Evolutionary conservation across 1,140 invertebrate species (phyloP).

Genomic region (Lordiphosa mommai): DNA sequence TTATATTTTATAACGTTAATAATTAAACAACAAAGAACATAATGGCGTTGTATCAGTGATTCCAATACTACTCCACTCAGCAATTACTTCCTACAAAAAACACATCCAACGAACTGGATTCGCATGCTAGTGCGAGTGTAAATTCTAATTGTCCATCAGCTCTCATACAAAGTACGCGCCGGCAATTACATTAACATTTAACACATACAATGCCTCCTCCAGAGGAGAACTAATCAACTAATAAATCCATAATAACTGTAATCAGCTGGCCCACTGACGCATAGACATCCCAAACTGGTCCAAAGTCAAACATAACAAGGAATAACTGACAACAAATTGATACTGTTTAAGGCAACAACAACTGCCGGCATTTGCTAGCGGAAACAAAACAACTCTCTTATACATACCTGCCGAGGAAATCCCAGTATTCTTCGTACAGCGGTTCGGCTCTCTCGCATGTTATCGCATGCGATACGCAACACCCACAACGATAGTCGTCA

Average conservation of each 20-base stretch:
- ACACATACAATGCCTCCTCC: slow-evolving; percentile 8
- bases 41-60: too few relatives aligned
- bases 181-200: slow-evolving; percentile 32
- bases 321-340: slow-evolving; percentile 15
- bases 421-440: slow-evolving; percentile 25
- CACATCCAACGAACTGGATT: neutral
- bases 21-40: too few relatives aligned
- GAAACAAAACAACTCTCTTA: slow-evolving; percentile 46
- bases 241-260: slow-evolving; percentile 69
- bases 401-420: slow-evolving; percentile 14
- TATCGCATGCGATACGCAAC: slow-evolving; percentile 19
- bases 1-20: too few relatives aligned
- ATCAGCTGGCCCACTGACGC: slow-evolving; percentile 38
- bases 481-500: neutral
- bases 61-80: too few relatives aligned
- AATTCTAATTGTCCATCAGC: slow-evolving; percentile 27
- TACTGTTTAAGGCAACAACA: slow-evolving; percentile 14
- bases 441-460: neutral
- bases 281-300: slow-evolving; percentile 25
- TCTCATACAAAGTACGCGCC: slow-evolving; percentile 9
- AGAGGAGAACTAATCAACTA: slow-evolving; percentile 47
- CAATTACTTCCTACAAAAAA: neutral
- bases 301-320: slow-evolving; percentile 18
- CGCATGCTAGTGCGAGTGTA: neutral
- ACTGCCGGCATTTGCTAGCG: slow-evolving; percentile 55